Conservation (phyloP, 2,888 invertebrate species). For the Erynnis tages region DNA sequence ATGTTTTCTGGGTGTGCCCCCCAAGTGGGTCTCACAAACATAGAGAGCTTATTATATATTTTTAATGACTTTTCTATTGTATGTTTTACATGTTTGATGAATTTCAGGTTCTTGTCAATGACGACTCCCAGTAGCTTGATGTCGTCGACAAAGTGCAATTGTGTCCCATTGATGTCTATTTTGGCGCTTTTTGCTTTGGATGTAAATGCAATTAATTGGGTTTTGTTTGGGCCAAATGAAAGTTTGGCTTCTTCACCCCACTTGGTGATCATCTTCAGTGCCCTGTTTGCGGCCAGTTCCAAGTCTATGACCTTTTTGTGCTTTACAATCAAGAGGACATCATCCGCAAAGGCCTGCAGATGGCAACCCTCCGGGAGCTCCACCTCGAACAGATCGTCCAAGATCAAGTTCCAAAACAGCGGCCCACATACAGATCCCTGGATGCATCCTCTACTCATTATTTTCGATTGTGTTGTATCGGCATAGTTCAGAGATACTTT, state of each 20-base stretch:
- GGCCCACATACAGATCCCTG: conserved; percentile 1
- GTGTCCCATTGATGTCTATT: not conserved
- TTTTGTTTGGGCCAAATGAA: not conserved
- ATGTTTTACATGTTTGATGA: not conserved
- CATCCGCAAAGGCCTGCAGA: not conserved
- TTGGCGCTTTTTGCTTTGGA: not conserved
- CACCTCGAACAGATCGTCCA: not conserved
- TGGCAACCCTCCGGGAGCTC: not conserved
- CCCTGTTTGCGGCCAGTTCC: too few relatives aligned
- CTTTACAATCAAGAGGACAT: not conserved
- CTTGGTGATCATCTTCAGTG: not conserved
- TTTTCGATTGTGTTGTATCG: not conserved
- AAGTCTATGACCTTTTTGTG: too few relatives aligned
- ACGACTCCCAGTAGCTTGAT: too few relatives aligned
- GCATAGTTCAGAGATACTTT: not conserved
- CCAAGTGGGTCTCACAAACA: conserved; percentile 32
- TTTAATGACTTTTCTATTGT: too few relatives aligned
- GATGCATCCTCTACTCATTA: not conserved
- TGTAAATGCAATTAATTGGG: not conserved
- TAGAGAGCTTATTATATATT: too few relatives aligned
- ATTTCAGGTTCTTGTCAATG: too few relatives aligned
- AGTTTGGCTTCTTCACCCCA: not conserved
- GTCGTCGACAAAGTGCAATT: not conserved
- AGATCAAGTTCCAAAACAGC: not conserved
- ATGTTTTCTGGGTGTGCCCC: conserved; percentile 30